Conservation (phyloP, 2,888 invertebrate species). For the Synergus umbraculus region DNA sequence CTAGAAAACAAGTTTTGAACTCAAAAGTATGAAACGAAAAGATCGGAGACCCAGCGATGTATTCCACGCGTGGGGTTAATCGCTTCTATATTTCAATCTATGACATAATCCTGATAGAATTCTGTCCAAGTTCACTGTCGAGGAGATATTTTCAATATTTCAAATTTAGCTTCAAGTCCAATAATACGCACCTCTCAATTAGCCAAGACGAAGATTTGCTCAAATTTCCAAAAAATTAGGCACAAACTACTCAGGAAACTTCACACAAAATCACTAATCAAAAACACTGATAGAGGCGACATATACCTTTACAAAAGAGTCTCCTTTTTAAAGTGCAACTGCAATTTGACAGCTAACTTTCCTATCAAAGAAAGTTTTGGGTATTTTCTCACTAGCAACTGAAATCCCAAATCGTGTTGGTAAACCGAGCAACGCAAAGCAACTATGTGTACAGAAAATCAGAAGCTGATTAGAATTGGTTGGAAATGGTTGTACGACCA, state of each 20-base stretch:
- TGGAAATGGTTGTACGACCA: not conserved
- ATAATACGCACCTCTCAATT: not conserved
- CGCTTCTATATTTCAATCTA: not conserved
- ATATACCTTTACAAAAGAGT: not conserved
- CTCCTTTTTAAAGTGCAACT: not conserved
- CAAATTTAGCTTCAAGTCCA: not conserved
- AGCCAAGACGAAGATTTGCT: not conserved
- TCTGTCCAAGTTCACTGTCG: not conserved
- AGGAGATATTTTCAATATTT: not conserved
- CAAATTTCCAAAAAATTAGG: conserved; percentile 1
- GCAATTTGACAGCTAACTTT: no score
- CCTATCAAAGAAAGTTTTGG: no score
- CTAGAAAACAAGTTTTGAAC: not conserved
- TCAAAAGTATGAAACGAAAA: not conserved
- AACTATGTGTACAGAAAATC: conserved; percentile 1
- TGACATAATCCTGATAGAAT: not conserved
- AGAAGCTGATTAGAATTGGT: not conserved
- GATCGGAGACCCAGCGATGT: not conserved
- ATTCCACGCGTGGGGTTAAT: not conserved
- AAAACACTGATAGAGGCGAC: not conserved
- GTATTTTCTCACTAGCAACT: not conserved
- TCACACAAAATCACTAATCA: not conserved
- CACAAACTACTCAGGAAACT: not conserved
- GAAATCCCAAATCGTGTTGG: not conserved
- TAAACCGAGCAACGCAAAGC: not conserved